Base-by-base conservation (phyloP, 2,797 vertebrate species). In the Glossophaga mutica region DNA sequence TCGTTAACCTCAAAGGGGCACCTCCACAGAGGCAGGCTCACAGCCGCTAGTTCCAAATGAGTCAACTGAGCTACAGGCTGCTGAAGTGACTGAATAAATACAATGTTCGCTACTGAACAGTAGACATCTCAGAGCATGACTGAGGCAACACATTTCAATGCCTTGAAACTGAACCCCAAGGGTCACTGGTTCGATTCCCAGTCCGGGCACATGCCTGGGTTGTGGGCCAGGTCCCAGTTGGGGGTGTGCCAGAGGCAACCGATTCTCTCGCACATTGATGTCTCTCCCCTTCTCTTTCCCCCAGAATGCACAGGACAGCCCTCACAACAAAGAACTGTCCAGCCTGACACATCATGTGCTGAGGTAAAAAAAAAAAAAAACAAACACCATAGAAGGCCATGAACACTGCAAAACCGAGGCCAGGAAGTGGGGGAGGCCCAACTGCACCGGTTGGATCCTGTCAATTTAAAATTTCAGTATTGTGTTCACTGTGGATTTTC, bases 331-430 rank as follows among this genome's bases (percentile, higher is more conserved):
- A 82, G 59, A 44, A 10, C 0, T 0, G 39, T 7, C 44, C n/a
- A 9, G 14, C 50, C 26, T 5, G 19, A 0, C 0, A 5, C 0
- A 9, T 39, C 50, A 7, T 3, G 6, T 0, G 3, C 18, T 6
- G 0, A 55, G 4, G 55, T 32, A 24, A 67, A 44, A 77, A 77
- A 39, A 55, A 8, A 26, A 32, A 24, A 67, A 44, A 77, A 77
- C n/a, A 55, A 8, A 26, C 4, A 1, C 0, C 3, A 5, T 14
- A 19, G 0, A 12, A 46, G 32, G 19, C 14, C 22, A 2, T 0
- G 1, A 19, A 42, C 19, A 21, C 48, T 12, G 3, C 0, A 18
- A 62, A 32, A 2, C 50, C 76, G 19, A 39, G n/a, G 26, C 48
- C 24, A 7, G 57, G 59, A 44, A 11, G 24, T 1, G 0, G 2